Percentiles rank a stretch among this genome's conserved stretches.
These are phyloP conservation scores for Clinocottus analis DNA, from an alignment of 2,113 vertebrate genomes.

Conservation along the genomic window DNA sequence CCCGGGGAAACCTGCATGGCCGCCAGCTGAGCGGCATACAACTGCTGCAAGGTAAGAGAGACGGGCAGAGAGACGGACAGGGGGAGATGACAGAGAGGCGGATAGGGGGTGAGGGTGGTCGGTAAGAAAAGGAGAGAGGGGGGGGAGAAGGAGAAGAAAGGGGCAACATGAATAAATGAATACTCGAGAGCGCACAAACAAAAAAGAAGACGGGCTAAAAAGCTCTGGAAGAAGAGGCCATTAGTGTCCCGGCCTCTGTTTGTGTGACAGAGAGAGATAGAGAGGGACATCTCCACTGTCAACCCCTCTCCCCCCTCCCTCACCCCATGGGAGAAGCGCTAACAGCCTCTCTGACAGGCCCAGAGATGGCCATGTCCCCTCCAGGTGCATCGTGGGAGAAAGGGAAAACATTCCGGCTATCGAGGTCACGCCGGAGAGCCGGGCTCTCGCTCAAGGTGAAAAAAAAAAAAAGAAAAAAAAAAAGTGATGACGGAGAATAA, in stretches of 20 bases:
- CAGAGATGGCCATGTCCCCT: constrained; percentile 77
- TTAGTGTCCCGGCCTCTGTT: constrained; percentile 77
- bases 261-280: constrained; percentile 74
- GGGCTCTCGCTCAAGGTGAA: constrained; percentile 68
- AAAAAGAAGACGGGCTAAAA: constrained; percentile 79
- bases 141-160: constrained; percentile 50
- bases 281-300: constrained; percentile 75
- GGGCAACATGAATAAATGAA: constrained; percentile 81
- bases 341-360: constrained; percentile 80
- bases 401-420: constrained; percentile 74
- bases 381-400: constrained; percentile 82
- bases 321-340: constrained; percentile 79
- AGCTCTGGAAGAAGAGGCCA: constrained; percentile 80
- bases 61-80: constrained; percentile 37
- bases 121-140: constrained; percentile 10
- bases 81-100: constrained; percentile 6
- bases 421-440: constrained; percentile 72
- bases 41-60: constrained; percentile 86
- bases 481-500: constrained; percentile 56
- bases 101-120: not conserved
- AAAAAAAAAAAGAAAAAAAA: constrained; percentile 65
- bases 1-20: constrained; percentile 99
- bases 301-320: constrained; percentile 59
- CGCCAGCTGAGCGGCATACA: constrained; percentile 97
- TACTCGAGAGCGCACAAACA: constrained; percentile 72